Evolutionary conservation across 2,888 invertebrate genomes (phyloP).

Genomic region (Urechis unicinctus): DNA sequence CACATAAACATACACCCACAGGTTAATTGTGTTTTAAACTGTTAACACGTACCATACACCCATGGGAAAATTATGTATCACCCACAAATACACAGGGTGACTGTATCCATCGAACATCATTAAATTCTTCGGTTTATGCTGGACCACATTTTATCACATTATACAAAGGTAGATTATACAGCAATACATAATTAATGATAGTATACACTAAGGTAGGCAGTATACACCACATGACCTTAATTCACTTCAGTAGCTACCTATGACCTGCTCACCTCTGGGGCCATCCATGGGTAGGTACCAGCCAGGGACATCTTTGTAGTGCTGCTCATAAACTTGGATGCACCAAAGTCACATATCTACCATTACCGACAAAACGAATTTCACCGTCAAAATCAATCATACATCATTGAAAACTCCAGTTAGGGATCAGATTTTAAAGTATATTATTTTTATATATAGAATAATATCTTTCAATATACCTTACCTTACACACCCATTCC

Average conservation of each 20-base stretch:
- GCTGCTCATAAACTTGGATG: constrained; percentile 47
- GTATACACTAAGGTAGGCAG: background rate
- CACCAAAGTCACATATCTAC: constrained; percentile 54
- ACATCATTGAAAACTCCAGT: too few species aligned
- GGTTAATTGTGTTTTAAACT: too few species aligned
- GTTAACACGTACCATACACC: too few species aligned
- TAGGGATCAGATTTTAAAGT: too few species aligned
- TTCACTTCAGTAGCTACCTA: background rate
- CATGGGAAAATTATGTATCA: background rate
- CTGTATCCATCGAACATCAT: background rate
- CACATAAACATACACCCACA: too few species aligned
- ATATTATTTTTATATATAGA: too few species aligned
- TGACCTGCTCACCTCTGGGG: constrained; percentile 44
- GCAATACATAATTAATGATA: too few species aligned
- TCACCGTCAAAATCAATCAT: too few species aligned
- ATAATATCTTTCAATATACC: background rate
- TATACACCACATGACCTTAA: background rate
- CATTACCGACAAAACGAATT: too few species aligned
- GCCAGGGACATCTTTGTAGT: constrained; percentile 51
- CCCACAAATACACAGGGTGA: background rate
- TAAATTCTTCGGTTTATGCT: too few species aligned
- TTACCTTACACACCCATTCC: constrained; percentile 41
- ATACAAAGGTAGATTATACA: too few species aligned
- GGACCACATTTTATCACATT: too few species aligned
- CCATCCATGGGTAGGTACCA: constrained; percentile 53